phyloP scores from a whole-genome alignment of 2,888 invertebrate genomes.

The Cyclophora albipunctata region DNA sequence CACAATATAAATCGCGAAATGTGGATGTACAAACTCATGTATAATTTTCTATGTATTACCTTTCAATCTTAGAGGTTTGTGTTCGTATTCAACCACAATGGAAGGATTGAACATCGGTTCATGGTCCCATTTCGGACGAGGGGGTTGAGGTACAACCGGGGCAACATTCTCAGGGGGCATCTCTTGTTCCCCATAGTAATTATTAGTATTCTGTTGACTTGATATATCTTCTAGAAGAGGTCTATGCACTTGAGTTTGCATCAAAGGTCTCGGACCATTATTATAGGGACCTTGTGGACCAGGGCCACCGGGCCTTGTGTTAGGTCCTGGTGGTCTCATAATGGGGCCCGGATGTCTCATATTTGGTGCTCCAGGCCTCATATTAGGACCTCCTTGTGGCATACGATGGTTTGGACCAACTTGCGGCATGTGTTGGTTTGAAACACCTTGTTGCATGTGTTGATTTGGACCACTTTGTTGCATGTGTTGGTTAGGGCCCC shows the following conservation, averaged over 20 bases:
- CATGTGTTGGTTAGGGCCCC: slow-evolving; percentile 1
- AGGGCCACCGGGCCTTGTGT: slow-evolving; percentile 6
- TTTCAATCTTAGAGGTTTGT: slow-evolving; percentile 74
- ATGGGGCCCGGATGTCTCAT: slow-evolving; percentile 5
- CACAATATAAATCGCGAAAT: no score
- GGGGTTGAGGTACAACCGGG: slow-evolving; percentile 11
- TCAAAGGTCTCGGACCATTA: slow-evolving; percentile 6
- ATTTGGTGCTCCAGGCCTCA: slow-evolving; percentile 7
- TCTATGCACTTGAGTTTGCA: slow-evolving; percentile 5
- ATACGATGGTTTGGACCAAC: slow-evolving; percentile 8
- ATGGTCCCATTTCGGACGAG: slow-evolving; percentile 44
- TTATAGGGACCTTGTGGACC: slow-evolving; percentile 4
- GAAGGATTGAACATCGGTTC: slow-evolving; percentile 72
- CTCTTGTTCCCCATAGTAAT: slow-evolving; percentile 7
- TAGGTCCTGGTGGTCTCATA: slow-evolving; percentile 7
- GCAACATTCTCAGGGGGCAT: slow-evolving; percentile 17
- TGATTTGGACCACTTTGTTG: no score
- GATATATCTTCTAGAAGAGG: slow-evolving; percentile 12
- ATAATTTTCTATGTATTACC: slow-evolving; percentile 46
- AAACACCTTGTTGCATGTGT: no score
- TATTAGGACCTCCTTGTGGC: slow-evolving; percentile 10
- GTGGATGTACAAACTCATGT: no score
- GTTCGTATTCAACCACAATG: slow-evolving; percentile 82
- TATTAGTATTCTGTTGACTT: slow-evolving; percentile 12
- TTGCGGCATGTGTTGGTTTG: no score